These are phyloP conservation scores for Drosophila kikkawai DNA, from an alignment of 1,140 invertebrate species.

Conservation along the genomic window DNA sequence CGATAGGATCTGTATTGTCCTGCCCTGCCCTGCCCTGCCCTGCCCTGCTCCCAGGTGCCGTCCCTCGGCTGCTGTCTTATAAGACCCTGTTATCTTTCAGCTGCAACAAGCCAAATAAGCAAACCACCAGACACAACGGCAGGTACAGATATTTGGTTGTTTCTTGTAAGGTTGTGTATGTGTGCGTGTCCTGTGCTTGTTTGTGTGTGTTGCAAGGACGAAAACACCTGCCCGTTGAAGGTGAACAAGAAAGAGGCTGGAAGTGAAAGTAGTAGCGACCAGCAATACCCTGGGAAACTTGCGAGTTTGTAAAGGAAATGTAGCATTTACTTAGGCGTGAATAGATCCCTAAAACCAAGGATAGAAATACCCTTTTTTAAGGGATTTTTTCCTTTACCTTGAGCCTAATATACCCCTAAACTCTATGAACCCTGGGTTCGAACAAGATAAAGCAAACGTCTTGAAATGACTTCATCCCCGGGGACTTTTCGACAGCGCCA, in stretches of 20 bases:
- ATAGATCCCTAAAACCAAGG: too few relatives aligned
- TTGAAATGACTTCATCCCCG: slow-evolving; percentile 62
- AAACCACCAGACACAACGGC: slow-evolving; percentile 23
- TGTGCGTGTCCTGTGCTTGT: neutral
- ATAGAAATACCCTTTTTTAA: neutral
- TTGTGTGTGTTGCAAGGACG: neutral
- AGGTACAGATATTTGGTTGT: slow-evolving; percentile 26
- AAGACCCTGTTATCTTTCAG: slow-evolving; percentile 41
- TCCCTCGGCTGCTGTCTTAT: neutral
- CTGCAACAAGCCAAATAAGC: slow-evolving; percentile 49
- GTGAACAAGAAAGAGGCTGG: neutral
- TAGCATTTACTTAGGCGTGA: too few relatives aligned
- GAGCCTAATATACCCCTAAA: neutral
- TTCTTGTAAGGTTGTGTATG: slow-evolving; percentile 1
- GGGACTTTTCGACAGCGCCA: slow-evolving; percentile 53
- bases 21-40: slow-evolving; percentile 11
- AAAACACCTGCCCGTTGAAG: slow-evolving; percentile 30
- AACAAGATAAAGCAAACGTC: slow-evolving; percentile 41
- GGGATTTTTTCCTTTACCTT: neutral
- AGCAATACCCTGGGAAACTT: neutral
- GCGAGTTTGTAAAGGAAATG: too few relatives aligned
- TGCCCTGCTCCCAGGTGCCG: neutral
- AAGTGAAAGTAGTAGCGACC: neutral
- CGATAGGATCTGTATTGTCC: slow-evolving; percentile 31
- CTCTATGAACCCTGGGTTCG: neutral